These are phyloP conservation scores for Micrasema minimum DNA, from an alignment of 1,140 invertebrate species.

Conservation along the genomic window DNA sequence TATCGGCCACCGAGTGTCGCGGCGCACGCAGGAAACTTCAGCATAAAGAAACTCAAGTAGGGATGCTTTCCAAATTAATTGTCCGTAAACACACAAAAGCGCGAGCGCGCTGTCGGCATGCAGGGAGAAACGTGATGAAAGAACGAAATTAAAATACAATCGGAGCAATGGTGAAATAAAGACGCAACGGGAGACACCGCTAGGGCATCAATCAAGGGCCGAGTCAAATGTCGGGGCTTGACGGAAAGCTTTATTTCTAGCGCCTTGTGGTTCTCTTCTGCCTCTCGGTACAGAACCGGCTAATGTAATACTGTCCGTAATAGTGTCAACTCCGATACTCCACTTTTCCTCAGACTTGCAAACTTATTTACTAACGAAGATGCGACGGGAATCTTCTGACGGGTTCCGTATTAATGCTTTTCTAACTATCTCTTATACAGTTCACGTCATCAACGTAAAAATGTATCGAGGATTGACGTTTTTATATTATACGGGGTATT, in stretches of 20 bases:
- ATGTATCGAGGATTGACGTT: too few relatives aligned
- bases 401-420: too few relatives aligned
- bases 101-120: conserved; percentile 1
- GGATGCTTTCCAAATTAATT: conserved; percentile 37
- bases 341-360: conserved; percentile 12
- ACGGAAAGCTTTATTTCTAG: conserved; percentile 20
- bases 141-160: conserved; percentile 38
- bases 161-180: conserved; percentile 28
- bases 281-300: not conserved
- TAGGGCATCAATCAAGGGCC: conserved; percentile 26
- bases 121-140: conserved; percentile 7
- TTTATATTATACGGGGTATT: too few relatives aligned
- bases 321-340: conserved; percentile 13
- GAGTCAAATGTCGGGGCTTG: conserved; percentile 23
- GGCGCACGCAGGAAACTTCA: conserved; percentile 1
- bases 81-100: conserved; percentile 32
- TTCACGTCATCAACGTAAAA: too few relatives aligned
- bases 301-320: not conserved
- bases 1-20: conserved; percentile 2
- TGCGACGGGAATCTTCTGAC: conserved; percentile 17
- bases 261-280: too few relatives aligned
- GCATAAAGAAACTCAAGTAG: conserved; percentile 7
- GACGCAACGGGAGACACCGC: conserved; percentile 24
- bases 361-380: conserved; percentile 14
- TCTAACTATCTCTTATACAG: too few relatives aligned